Evolutionary conservation across 2,113 vertebrate species (phyloP).

Genomic region (Lagopus leucura): DNA sequence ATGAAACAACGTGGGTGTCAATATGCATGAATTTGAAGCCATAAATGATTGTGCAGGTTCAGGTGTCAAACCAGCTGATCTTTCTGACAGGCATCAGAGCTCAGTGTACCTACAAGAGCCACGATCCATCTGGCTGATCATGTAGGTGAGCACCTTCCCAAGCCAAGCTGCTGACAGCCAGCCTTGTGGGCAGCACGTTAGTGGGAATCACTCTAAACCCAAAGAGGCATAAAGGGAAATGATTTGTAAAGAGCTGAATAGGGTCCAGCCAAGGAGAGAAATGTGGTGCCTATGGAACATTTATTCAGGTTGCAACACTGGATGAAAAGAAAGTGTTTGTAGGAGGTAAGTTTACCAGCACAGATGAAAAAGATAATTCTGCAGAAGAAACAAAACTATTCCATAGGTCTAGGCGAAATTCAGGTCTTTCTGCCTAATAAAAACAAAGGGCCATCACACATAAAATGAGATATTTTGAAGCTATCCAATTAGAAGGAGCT

Average conservation of each 20-base stretch:
- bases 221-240: neutral
- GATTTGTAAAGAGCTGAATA: neutral
- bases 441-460: neutral
- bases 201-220: neutral
- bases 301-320: neutral
- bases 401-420: neutral
- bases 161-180: neutral
- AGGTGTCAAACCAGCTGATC: neutral
- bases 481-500: neutral
- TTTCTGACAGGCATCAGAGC: neutral
- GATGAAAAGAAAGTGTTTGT: neutral
- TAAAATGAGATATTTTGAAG: neutral
- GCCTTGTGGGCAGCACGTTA: neutral
- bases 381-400: neutral
- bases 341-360: neutral
- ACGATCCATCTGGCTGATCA: neutral
- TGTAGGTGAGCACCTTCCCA: neutral
- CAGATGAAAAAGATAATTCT: neutral
- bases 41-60: neutral
- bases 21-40: neutral
- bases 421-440: neutral
- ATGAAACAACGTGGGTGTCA: neutral
- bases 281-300: neutral
- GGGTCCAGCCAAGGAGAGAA: neutral
- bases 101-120: accelerated